phyloP scores from a whole-genome alignment of 2,797 vertebrate species.

The Trachops cirrhosus region DNA sequence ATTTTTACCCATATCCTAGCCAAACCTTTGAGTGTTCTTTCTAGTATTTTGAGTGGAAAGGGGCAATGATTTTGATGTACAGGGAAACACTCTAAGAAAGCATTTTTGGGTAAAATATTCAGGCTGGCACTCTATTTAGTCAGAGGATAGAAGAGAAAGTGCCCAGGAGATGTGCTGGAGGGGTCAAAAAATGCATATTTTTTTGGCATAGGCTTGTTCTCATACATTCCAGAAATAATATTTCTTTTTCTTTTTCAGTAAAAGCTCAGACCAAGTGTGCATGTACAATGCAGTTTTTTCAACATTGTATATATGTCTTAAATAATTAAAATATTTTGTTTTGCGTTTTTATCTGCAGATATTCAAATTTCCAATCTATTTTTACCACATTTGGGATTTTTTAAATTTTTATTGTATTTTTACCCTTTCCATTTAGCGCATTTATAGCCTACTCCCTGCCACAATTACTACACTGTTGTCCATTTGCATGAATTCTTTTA shows the following conservation, averaged over 20 bases:
- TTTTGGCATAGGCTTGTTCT: neutral
- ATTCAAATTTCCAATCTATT: neutral
- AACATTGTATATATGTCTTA: neutral
- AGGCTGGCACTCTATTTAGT: neutral
- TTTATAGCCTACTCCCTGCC: neutral
- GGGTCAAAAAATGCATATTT: neutral
- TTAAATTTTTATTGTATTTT: neutral
- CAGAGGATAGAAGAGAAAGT: neutral
- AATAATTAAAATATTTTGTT: neutral
- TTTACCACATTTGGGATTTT: neutral
- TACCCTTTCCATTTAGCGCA: neutral
- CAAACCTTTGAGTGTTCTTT: neutral
- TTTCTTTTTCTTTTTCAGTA: neutral
- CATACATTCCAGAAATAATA: neutral
- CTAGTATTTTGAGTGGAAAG: neutral
- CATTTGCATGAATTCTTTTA: neutral
- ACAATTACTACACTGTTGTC: neutral
- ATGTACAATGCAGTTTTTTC: neutral
- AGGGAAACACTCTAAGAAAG: neutral
- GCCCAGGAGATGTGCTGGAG: neutral
- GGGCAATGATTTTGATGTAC: neutral
- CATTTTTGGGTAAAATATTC: neutral
- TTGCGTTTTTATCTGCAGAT: neutral
- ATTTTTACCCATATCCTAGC: neutral
- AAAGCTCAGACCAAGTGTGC: neutral